A percentile compares a stretch with the other conserved stretches of the same genome.
Conservation (phyloP, 1,140 invertebrate genomes). For the Lerema accius region DNA sequence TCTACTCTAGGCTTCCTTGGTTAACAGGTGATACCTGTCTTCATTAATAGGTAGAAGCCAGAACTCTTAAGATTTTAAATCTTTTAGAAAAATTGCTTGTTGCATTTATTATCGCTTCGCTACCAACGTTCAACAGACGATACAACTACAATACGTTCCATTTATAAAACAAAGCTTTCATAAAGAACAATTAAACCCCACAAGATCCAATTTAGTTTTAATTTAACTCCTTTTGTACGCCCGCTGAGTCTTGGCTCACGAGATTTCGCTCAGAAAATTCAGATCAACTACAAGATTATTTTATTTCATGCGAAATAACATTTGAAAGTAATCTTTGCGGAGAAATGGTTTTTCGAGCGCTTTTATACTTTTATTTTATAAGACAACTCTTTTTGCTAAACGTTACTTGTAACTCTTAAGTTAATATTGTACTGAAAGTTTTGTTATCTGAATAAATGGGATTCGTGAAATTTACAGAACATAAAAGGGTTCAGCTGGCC, state of each 20-base stretch:
- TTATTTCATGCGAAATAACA: slow-evolving; percentile 29
- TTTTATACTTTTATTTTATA: slow-evolving; percentile 1
- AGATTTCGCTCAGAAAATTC: slow-evolving; percentile 32
- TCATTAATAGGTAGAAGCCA: too few relatives aligned
- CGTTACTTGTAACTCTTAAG: not conserved
- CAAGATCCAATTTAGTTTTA: slow-evolving; percentile 43
- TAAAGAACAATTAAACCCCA: slow-evolving; percentile 40
- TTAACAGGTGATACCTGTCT: too few relatives aligned
- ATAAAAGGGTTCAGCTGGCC: not conserved
- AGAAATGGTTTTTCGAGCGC: slow-evolving; percentile 1
- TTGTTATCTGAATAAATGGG: not conserved
- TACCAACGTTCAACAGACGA: not conserved
- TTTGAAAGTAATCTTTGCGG: slow-evolving; percentile 19
- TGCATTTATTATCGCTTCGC: too few relatives aligned
- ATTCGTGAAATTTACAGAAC: not conserved
- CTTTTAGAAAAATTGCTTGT: too few relatives aligned
- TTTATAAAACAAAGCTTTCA: slow-evolving; percentile 32
- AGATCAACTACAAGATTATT: slow-evolving; percentile 34
- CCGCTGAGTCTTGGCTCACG: slow-evolving; percentile 16
- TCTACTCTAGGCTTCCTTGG: too few relatives aligned
- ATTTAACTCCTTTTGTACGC: slow-evolving; percentile 43
- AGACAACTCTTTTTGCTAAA: not conserved
- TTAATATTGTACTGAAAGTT: not conserved
- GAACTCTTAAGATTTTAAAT: too few relatives aligned
- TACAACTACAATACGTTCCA: slow-evolving; percentile 32